Evolutionary conservation across 2,888 invertebrate genomes (phyloP).

Genomic region (Chironomus riparius): DNA sequence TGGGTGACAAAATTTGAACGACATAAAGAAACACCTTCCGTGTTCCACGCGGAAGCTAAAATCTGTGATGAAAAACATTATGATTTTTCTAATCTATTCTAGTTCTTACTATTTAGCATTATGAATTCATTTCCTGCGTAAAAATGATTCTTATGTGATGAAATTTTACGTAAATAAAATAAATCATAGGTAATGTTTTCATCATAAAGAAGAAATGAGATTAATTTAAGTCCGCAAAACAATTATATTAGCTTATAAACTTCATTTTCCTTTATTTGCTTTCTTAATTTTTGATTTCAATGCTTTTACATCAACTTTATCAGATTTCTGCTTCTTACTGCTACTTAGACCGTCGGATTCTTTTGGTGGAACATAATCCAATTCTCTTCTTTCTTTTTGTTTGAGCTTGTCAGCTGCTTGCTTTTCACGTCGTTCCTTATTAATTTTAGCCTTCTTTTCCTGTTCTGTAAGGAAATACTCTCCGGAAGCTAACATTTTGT

Average conservation of each 20-base stretch:
- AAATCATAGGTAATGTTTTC: too few relatives aligned
- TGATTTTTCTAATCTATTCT: too few relatives aligned
- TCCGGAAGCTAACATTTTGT: constrained; percentile 86
- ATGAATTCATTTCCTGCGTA: too few relatives aligned
- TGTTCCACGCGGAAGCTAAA: too few relatives aligned
- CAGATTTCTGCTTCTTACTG: constrained; percentile 30
- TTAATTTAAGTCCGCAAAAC: too few relatives aligned
- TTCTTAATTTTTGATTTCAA: constrained; percentile 71
- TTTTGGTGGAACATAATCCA: constrained; percentile 73
- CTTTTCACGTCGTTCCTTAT: constrained; percentile 68
- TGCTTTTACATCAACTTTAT: constrained; percentile 55
- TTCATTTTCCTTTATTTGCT: constrained; percentile 47
- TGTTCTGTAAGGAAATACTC: constrained; percentile 92
- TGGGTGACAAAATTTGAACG: too few relatives aligned
- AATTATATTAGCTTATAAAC: constrained; percentile 25
- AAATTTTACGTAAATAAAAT: too few relatives aligned
- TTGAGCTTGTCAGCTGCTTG: constrained; percentile 63
- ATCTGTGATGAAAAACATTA: too few relatives aligned
- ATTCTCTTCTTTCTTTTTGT: constrained; percentile 65
- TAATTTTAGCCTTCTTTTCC: constrained; percentile 60
- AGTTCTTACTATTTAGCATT: too few relatives aligned
- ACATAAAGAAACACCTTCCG: too few relatives aligned
- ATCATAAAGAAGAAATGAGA: too few relatives aligned
- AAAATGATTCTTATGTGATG: too few relatives aligned
- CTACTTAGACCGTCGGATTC: constrained; percentile 43